Conservation (phyloP, 2,888 invertebrate species). For the Rutpela maculata region DNA sequence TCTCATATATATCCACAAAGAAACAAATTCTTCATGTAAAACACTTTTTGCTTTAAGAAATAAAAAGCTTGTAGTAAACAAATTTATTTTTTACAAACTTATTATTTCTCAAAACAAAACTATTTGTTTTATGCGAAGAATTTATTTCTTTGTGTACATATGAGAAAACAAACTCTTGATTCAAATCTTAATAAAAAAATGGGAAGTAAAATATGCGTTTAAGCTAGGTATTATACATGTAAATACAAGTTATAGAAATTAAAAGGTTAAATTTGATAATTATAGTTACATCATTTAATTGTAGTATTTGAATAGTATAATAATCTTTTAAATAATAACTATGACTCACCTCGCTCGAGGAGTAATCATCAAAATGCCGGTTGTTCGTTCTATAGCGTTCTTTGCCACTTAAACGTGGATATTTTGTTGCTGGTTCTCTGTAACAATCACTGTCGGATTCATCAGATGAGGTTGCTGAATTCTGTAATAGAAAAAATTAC, state of each 20-base stretch:
- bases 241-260: background rate
- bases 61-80: too few relatives aligned
- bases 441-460: slow-evolving; percentile 80
- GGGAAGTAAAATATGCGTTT: too few relatives aligned
- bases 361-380: slow-evolving; percentile 52
- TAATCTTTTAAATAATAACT: slow-evolving; percentile 9
- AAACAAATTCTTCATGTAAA: too few relatives aligned
- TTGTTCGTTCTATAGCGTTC: slow-evolving; percentile 49
- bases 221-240: background rate
- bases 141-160: too few relatives aligned
- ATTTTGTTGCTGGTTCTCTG: slow-evolving; percentile 86
- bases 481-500: slow-evolving; percentile 74
- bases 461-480: slow-evolving; percentile 72
- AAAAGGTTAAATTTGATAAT: background rate
- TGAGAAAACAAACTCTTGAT: too few relatives aligned
- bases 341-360: slow-evolving; percentile 59
- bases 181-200: too few relatives aligned
- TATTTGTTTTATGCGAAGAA: too few relatives aligned
- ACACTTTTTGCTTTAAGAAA: too few relatives aligned
- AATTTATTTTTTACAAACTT: too few relatives aligned
- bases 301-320: background rate
- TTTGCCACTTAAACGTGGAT: slow-evolving; percentile 78
- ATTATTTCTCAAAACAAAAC: too few relatives aligned
- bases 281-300: background rate
- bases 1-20: too few relatives aligned